Base-by-base conservation (phyloP, 2,888 invertebrate genomes). In the Andricus quercusramuli region DNA sequence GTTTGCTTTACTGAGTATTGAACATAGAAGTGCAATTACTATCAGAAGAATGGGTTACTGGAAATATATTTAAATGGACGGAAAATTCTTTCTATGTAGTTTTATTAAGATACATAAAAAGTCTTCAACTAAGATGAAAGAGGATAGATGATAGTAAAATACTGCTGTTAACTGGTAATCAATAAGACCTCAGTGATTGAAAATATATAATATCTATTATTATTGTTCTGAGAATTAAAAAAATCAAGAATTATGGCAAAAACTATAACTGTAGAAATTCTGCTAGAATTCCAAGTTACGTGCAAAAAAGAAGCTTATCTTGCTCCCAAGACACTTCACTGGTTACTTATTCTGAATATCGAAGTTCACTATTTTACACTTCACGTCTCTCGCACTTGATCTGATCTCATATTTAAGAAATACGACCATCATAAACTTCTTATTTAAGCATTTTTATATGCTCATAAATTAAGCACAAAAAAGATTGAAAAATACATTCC, bases 331-430 rank as follows among this genome's bases (percentile, higher is more conserved):
- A 47, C 68, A n/a, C 29, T n/a, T 4, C 25, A 70, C 25, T 70
- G 47, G 68, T 47, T 70, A 70, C 68, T 70, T 70, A 70, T 47
- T 47, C 25, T 47, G 68, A 70, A 70, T 70, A 70, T 70, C 47
- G 68, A 70, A 70, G 47, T 70, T 47, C 47, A 70, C 68, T 70
- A 47, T 47, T 70, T 70, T 29, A 70, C 68, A 70, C 68, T 70
- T 70, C 68, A 70, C 29, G 25, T 70, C 68, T 70, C 17, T 70
- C 29, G 44, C 47, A 47, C 68, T 47, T 51, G 29, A 47, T 47
- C n/a, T 56, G n/a, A 70, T 29, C 17, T 25, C 25, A 70, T 70
- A 29, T 70, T 70, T 47, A 44, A 70, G 44, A 47, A 70, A 70
- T 47, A 47, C 5, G 47, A 70, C 47, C 25, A 70, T 29, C 29